Evolutionary conservation across 2,888 invertebrate species (phyloP).

Genomic region (Diabrotica balteata): DNA sequence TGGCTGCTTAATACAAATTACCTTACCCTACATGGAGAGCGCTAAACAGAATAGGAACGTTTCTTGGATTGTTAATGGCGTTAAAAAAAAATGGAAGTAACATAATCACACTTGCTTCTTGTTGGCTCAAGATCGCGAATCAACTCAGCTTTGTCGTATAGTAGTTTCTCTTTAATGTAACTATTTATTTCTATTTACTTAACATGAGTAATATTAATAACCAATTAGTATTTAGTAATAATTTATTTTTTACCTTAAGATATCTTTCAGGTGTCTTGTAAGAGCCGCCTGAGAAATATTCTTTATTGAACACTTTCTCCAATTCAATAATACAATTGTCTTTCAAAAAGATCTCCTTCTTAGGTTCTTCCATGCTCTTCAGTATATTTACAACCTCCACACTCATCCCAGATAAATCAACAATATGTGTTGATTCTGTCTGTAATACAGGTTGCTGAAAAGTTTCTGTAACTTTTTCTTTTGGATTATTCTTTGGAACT

Average conservation of each 20-base stretch:
- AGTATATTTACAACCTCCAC: slow-evolving; percentile 47
- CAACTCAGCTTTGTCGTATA: no score
- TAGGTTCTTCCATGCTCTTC: slow-evolving; percentile 60
- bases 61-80: no score
- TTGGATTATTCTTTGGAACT: background rate
- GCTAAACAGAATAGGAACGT: no score
- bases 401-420: slow-evolving; percentile 43
- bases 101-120: no score
- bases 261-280: slow-evolving; percentile 67
- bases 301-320: slow-evolving; percentile 64
- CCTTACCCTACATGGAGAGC: no score
- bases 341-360: slow-evolving; percentile 58
- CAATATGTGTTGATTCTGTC: background rate
- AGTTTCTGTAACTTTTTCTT: background rate
- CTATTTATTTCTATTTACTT: no score
- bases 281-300: slow-evolving; percentile 66
- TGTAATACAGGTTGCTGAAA: background rate
- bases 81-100: no score
- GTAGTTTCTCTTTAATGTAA: no score
- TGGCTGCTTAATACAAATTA: no score
- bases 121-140: no score
- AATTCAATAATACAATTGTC: slow-evolving; percentile 60
- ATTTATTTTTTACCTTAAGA: slow-evolving; percentile 56
- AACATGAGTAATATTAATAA: no score
- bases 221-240: background rate